These are phyloP conservation scores for Sycophila texana DNA, from an alignment of 2,888 invertebrate species.

Conservation along the genomic window DNA sequence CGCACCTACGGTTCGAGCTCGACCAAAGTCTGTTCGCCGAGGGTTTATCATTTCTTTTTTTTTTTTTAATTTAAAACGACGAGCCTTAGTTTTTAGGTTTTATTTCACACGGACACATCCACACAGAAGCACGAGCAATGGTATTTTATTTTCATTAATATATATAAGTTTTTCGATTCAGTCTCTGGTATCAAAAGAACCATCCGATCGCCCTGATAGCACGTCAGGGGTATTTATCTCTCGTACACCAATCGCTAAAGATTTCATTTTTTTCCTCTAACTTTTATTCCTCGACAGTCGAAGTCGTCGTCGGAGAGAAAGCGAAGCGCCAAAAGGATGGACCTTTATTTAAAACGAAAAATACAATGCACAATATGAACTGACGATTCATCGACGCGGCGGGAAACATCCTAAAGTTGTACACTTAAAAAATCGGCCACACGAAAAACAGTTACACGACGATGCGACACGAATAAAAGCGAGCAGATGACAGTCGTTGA, in stretches of 20 bases:
- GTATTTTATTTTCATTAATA: conserved; percentile 28
- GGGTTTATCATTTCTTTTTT: conserved; percentile 3
- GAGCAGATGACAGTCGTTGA: no score
- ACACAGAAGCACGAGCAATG: conserved; percentile 55
- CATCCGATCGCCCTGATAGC: conserved; percentile 45
- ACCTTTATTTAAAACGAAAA: no score
- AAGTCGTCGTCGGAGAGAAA: conserved; percentile 47
- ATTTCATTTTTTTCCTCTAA: conserved; percentile 5
- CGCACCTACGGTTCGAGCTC: conserved; percentile 10
- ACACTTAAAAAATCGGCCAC: no score
- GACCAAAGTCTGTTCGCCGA: conserved; percentile 14
- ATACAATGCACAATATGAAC: no score
- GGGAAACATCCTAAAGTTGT: no score
- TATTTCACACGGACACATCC: conserved; percentile 53
- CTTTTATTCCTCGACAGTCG: conserved; percentile 29
- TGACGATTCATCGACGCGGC: no score
- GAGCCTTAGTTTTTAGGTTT: conserved; percentile 7
- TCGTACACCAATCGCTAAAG: conserved; percentile 47
- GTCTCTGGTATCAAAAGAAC: conserved; percentile 58
- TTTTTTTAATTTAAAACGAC: conserved; percentile 20
- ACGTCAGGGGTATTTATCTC: conserved; percentile 36
- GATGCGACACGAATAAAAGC: no score
- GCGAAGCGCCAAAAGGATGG: conserved; percentile 35
- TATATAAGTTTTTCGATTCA: conserved; percentile 50
- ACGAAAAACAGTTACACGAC: no score